These are phyloP conservation scores for Lagopus leucura DNA, from an alignment of 2,113 vertebrate genomes.

Conservation along the genomic window DNA sequence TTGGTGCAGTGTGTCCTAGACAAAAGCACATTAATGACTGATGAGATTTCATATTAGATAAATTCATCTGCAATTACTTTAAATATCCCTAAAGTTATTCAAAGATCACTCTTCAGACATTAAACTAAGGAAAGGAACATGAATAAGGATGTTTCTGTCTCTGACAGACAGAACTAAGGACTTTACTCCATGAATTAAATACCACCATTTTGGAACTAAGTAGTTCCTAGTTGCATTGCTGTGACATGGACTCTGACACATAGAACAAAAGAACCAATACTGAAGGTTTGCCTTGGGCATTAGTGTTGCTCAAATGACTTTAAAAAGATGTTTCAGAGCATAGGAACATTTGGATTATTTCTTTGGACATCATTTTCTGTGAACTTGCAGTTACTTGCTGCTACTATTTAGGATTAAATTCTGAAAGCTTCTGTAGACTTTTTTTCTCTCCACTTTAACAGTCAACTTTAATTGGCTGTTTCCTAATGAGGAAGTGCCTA, in stretches of 20 bases:
- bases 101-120: not conserved
- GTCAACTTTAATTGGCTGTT: not conserved
- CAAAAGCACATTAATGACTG: not conserved
- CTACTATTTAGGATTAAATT: not conserved
- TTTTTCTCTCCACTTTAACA: not conserved
- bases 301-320: not conserved
- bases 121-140: not conserved
- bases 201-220: rapidly evolving
- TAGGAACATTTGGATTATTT: not conserved
- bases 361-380: not conserved
- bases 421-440: not conserved
- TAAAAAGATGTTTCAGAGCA: not conserved
- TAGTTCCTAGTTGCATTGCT: not conserved
- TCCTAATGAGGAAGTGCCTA: not conserved
- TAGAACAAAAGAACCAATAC: not conserved
- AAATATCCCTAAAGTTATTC: not conserved
- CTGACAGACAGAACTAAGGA: not conserved
- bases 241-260: rapidly evolving
- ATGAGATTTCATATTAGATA: not conserved
- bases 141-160: not conserved
- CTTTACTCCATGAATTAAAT: not conserved
- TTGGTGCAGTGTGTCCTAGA: not conserved
- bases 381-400: not conserved
- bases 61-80: not conserved
- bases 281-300: not conserved